These are phyloP conservation scores for Antigone vipio DNA, from an alignment of 2,113 vertebrate species.

Conservation along the genomic window DNA sequence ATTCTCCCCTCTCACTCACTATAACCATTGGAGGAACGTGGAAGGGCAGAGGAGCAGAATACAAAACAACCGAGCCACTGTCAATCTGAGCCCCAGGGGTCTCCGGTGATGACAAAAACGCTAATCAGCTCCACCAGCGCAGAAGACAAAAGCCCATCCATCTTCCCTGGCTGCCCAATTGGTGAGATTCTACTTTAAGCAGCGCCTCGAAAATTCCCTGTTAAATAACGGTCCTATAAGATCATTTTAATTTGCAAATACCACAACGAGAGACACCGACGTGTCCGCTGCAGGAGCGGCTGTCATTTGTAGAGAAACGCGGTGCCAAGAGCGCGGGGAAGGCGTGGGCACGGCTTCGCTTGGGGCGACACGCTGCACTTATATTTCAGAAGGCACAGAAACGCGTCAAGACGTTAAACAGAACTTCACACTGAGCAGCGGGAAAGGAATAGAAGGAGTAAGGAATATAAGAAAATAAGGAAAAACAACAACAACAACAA, in stretches of 20 bases:
- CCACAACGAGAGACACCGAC: rapidly evolving
- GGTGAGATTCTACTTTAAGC: background rate
- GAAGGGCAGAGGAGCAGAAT: background rate
- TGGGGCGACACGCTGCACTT: rapidly evolving
- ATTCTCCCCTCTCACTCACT: background rate
- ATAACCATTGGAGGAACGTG: background rate
- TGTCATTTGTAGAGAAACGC: rapidly evolving
- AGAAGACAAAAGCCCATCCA: background rate
- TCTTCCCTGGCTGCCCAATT: background rate
- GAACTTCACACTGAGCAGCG: rapidly evolving
- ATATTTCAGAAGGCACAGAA: background rate
- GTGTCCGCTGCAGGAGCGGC: background rate
- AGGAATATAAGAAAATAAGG: background rate
- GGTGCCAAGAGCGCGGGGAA: rapidly evolving
- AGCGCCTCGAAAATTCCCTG: background rate
- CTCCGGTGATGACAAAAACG: background rate
- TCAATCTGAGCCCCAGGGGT: background rate
- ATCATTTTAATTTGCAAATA: background rate
- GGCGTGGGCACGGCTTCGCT: background rate
- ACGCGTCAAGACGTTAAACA: background rate
- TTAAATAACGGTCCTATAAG: background rate
- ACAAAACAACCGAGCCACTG: background rate
- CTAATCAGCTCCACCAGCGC: background rate
- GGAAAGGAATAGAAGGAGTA: background rate
- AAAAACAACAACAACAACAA: background rate